phyloP scores from a whole-genome alignment of 92 coral and sea anemone species.

The Porites lobata region DNA sequence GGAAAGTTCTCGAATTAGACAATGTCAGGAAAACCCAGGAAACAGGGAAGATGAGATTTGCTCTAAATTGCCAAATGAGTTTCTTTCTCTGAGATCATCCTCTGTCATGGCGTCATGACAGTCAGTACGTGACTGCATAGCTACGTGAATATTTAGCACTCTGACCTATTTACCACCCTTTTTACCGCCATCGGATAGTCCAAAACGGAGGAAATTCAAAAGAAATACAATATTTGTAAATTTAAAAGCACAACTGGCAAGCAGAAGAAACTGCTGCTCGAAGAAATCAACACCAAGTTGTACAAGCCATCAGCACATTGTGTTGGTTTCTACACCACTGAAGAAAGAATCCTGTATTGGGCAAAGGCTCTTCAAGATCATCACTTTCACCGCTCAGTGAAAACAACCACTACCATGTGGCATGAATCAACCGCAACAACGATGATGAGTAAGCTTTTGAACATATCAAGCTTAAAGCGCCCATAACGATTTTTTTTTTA shows the following conservation, averaged over 20 bases:
- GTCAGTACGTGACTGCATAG: too few species aligned
- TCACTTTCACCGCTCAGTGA: conserved; percentile 25
- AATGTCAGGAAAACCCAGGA: conserved; percentile 4
- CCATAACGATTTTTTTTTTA: too few species aligned
- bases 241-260: not conserved
- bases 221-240: conserved; percentile 1
- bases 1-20: conserved; percentile 6
- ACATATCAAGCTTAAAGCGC: too few species aligned
- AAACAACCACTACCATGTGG: conserved; percentile 8
- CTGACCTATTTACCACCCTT: too few species aligned
- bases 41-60: conserved; percentile 4
- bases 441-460: too few species aligned
- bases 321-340: conserved; percentile 22
- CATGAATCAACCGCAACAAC: conserved; percentile 7
- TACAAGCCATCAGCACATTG: conserved; percentile 24
- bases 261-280: conserved; percentile 21
- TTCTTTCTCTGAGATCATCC: not conserved
- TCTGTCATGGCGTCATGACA: too few species aligned
- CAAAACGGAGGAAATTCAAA: conserved; percentile 22
- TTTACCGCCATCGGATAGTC: not conserved
- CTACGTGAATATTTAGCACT: too few species aligned
- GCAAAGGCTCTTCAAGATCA: conserved; percentile 10
- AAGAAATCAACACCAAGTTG: conserved; percentile 17
- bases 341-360: conserved; percentile 35
- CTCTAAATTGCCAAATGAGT: not conserved